Base-by-base conservation (phyloP, 2,113 vertebrate genomes). In the Balaenoptera acutorostrata region DNA sequence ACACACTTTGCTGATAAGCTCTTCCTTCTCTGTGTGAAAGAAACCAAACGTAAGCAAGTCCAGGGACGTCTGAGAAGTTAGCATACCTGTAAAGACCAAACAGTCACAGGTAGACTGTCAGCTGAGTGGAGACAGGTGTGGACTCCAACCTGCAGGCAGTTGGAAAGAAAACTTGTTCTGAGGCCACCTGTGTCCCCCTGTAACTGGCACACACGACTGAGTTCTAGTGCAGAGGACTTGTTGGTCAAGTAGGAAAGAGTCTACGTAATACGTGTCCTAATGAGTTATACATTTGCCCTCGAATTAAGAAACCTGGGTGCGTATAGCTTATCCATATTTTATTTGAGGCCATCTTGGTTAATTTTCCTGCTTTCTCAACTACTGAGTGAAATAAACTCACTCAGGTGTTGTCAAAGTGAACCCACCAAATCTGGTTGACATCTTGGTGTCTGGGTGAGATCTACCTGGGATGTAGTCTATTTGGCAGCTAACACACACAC, bases 11-110 rank as follows among this genome's bases (percentile, higher is more conserved):
- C 59, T 82, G 72, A 46, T 41, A 85, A 77, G 52, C 33, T 49
- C 6, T 93, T 96, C 52, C 59, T 95, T 74, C 12, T 96, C 46
- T 33, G 21, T 85, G 69, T 83, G 88, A 88, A 97, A 90, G 52
- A 80, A 96, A 93, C 57, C 82, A 81, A 96, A 80, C 31, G 6
- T 18, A 86, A 87, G 31, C 41, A 84, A 88, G 49, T 49, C 13
- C 57, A 80, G 61, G 23, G 61, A 95, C 36, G 6, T 52, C 11
- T 57, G 39, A 84, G 84, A 84, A 78, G 31, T 59, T 71, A 52
- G 36, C 31, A 14, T 78, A 55, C 11, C 61, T 74, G 33, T 41
- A 77, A 83, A 89, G 68, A 89, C 71, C 36, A 39, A 82, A 74
- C 17, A 25, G 41, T 78, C 39, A 5, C 27, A 55, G 27, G 36